These are phyloP conservation scores for Coracias cyanogaster DNA, from an alignment of 2,797 vertebrate genomes.

Conservation along the genomic window DNA sequence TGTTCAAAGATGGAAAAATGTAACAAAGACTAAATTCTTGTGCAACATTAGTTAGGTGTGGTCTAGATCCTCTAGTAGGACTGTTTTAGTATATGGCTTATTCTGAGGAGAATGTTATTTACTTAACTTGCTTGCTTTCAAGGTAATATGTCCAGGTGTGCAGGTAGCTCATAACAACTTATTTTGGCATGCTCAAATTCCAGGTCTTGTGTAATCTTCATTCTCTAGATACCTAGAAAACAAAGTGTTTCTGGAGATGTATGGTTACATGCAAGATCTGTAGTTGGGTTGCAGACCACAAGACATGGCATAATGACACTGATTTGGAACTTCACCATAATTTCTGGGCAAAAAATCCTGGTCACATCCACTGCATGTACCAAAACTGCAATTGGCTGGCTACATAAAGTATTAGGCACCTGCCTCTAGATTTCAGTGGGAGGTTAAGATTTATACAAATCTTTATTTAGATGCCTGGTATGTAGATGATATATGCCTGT, in stretches of 20 bases:
- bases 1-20: neutral
- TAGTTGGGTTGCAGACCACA: neutral
- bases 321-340: neutral
- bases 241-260: neutral
- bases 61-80: neutral
- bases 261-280: neutral
- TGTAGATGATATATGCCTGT: neutral
- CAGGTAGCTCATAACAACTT: constrained; percentile 37
- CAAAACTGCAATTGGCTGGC: neutral
- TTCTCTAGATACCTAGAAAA: constrained; percentile 11
- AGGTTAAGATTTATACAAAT: neutral
- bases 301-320: neutral
- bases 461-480: neutral
- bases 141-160: neutral
- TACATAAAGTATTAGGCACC: neutral
- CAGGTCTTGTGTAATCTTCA: constrained; percentile 42
- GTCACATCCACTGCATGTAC: neutral
- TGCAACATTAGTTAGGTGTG: neutral
- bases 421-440: neutral
- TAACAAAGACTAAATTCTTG: neutral
- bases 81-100: neutral
- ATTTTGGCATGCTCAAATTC: constrained; percentile 28
- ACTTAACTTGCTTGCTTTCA: neutral
- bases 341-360: neutral
- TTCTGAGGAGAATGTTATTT: neutral